Conservation (phyloP, 1,140 invertebrate genomes). For the Dendroctonus valens region DNA sequence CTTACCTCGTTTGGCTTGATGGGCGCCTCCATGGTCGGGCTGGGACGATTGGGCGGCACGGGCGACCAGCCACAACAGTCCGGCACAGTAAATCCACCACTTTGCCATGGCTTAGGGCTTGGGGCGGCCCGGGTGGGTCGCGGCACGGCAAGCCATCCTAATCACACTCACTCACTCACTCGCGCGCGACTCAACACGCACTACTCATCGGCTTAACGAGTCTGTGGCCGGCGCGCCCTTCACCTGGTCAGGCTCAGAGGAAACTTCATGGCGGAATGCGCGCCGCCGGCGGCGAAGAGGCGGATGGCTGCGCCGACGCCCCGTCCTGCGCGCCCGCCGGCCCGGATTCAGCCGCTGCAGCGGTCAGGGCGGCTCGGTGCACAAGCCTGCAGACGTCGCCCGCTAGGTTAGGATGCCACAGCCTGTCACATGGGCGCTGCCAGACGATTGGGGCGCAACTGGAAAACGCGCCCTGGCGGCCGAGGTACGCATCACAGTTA, state of each 20-base stretch:
- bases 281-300: slow-evolving; percentile 12
- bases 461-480: neutral
- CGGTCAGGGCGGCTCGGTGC: slow-evolving; percentile 14
- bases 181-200: slow-evolving; percentile 9
- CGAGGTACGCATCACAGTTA: neutral
- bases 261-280: slow-evolving; percentile 35
- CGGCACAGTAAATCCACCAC: slow-evolving; percentile 32
- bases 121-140: slow-evolving; percentile 28
- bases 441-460: neutral
- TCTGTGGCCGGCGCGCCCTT: slow-evolving; percentile 29
- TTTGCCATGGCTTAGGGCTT: slow-evolving; percentile 22
- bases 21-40: slow-evolving; percentile 17
- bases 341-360: slow-evolving; percentile 25
- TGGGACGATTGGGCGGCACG: slow-evolving; percentile 13
- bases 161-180: slow-evolving; percentile 11
- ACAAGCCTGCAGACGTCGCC: slow-evolving; percentile 14
- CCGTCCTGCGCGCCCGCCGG: slow-evolving; percentile 30
- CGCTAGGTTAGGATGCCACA: slow-evolving; percentile 15
- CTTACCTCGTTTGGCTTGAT: slow-evolving; percentile 28
- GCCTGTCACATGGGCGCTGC: neutral
- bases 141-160: slow-evolving; percentile 22
- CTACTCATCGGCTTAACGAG: neutral
- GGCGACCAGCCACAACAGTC: slow-evolving; percentile 30
- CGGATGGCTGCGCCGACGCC: slow-evolving; percentile 30
- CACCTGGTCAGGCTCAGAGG: slow-evolving; percentile 31